phyloP scores from a whole-genome alignment of 2,797 vertebrate species.

The Botia almorhae region DNA sequence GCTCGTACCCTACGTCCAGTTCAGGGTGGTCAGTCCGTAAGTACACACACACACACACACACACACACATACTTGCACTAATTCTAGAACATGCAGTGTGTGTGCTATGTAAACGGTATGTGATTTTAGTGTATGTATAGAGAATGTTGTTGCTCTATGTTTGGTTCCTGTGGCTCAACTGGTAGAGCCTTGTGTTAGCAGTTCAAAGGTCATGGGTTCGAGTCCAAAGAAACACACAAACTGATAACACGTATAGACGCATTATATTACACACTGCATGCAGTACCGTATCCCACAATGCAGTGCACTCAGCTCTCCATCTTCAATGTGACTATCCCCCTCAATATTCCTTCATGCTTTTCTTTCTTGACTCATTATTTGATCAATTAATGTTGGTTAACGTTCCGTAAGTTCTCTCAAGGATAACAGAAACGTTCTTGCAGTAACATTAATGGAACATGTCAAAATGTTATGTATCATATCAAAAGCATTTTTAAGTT shows the following conservation, averaged over 20 bases:
- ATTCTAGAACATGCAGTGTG: not conserved
- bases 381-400: not conserved
- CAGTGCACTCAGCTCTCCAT: not conserved
- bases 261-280: not conserved
- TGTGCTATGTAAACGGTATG: not conserved
- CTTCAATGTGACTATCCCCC: not conserved
- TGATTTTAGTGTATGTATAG: no score
- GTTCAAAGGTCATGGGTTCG: no score
- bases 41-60: conserved; percentile 64
- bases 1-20: conserved; percentile 86
- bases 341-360: not conserved
- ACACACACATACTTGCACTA: conserved; percentile 2
- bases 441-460: no score
- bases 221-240: no score
- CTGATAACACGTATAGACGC: no score
- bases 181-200: no score
- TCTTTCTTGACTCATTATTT: not conserved
- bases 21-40: conserved; percentile 88
- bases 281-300: not conserved
- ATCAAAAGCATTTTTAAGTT: no score
- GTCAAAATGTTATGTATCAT: no score
- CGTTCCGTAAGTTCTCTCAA: no score
- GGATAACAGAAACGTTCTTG: no score
- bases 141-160: no score
- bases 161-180: no score